Evolutionary conservation across 1,140 invertebrate species (phyloP).

Genomic region (Pomacea maculata): DNA sequence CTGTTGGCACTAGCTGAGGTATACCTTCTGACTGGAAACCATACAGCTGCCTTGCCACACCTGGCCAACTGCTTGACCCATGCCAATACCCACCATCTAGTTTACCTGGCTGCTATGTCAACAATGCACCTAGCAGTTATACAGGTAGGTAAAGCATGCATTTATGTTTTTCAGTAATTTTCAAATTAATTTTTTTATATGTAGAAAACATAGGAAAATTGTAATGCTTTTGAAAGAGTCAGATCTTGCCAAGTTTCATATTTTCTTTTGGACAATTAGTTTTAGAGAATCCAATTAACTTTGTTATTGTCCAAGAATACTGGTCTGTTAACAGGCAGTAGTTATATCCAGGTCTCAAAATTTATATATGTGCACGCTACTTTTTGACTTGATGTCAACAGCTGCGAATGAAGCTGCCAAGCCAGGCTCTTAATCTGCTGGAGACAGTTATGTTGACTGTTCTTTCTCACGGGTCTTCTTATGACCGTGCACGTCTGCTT

Average conservation of each 20-base stretch:
- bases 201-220: neutral
- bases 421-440: slow-evolving; percentile 77
- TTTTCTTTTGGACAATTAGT: too few relatives aligned
- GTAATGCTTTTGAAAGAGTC: neutral
- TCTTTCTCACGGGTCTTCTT: slow-evolving; percentile 82
- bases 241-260: neutral
- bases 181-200: neutral
- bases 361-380: too few relatives aligned
- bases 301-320: too few relatives aligned
- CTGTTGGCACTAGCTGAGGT: slow-evolving; percentile 80
- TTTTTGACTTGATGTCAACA: slow-evolving; percentile 59
- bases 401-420: slow-evolving; percentile 77
- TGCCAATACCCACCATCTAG: slow-evolving; percentile 77
- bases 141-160: slow-evolving; percentile 65
- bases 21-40: slow-evolving; percentile 70
- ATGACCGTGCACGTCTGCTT: slow-evolving; percentile 76
- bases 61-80: slow-evolving; percentile 78
- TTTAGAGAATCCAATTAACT: too few relatives aligned
- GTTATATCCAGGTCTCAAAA: too few relatives aligned
- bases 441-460: slow-evolving; percentile 77
- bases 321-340: too few relatives aligned
- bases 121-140: slow-evolving; percentile 81
- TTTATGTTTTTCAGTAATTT: neutral
- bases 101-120: slow-evolving; percentile 78
- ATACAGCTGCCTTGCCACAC: slow-evolving; percentile 69